Evolutionary conservation across 2,888 invertebrate species (phyloP).

Genomic region (Ceriagrion tenellum): DNA sequence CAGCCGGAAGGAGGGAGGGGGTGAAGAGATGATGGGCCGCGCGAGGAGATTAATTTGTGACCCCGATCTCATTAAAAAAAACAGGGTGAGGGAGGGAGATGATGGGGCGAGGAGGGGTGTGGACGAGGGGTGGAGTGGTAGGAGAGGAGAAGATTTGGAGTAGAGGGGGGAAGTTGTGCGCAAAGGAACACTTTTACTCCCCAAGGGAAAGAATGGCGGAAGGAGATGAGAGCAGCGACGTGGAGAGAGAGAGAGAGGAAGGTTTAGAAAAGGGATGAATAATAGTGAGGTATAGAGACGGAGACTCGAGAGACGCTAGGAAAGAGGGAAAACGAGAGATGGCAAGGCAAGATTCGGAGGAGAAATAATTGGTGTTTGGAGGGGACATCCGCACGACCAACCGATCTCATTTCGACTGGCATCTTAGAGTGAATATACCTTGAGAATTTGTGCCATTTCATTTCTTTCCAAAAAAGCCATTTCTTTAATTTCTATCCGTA

Average conservation of each 20-base stretch:
- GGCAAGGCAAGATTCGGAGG: neutral
- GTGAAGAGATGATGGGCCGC: neutral
- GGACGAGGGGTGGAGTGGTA: neutral
- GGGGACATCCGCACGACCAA: too few species aligned
- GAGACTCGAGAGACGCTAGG: neutral
- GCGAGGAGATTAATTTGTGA: neutral
- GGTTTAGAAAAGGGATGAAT: neutral
- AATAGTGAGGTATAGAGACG: neutral
- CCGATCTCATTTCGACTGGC: too few species aligned
- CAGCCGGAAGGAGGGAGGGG: neutral
- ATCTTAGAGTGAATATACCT: too few species aligned
- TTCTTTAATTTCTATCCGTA: too few species aligned
- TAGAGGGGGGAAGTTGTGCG: neutral
- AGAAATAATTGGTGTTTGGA: too few species aligned
- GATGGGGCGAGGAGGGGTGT: neutral
- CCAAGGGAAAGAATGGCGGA: neutral
- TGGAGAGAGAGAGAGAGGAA: neutral
- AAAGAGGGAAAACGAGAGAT: neutral
- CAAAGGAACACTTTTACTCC: neutral
- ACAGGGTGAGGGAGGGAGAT: neutral
- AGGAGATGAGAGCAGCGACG: too few species aligned
- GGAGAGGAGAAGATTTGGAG: neutral
- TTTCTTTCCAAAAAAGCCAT: too few species aligned
- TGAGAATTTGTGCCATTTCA: too few species aligned
- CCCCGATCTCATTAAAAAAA: constrained; percentile 2